Evolutionary conservation across 2,888 invertebrate species (phyloP).

Genomic region (Drosophila kuntzei): DNA sequence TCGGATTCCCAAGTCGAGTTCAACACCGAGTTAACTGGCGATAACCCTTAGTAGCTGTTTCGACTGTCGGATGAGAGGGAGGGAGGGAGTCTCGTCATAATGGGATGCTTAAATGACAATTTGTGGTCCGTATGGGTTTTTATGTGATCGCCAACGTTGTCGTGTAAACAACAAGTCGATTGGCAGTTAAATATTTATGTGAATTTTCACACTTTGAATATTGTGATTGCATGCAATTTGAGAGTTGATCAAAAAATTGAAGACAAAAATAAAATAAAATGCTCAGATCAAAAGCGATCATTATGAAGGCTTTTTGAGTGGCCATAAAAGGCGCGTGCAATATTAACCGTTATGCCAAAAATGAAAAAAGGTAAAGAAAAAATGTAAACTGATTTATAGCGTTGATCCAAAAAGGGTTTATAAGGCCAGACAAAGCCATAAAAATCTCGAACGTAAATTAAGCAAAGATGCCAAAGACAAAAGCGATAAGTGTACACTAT

Average conservation of each 20-base stretch:
- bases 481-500: slow-evolving; percentile 57
- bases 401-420: slow-evolving; percentile 60
- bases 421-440: slow-evolving; percentile 54
- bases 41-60: slow-evolving; percentile 15
- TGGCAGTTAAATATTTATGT: slow-evolving; percentile 74
- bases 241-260: slow-evolving; percentile 32
- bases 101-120: slow-evolving; percentile 72
- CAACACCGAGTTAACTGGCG: slow-evolving; percentile 12
- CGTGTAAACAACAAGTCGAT: slow-evolving; percentile 47
- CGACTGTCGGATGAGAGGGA: not conserved
- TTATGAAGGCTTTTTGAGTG: slow-evolving; percentile 33
- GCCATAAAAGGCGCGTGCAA: slow-evolving; percentile 66
- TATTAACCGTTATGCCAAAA: slow-evolving; percentile 52
- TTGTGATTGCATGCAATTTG: slow-evolving; percentile 59
- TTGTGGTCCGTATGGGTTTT: slow-evolving; percentile 65
- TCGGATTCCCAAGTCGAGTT: slow-evolving; percentile 30
- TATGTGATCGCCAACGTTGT: slow-evolving; percentile 10
- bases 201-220: slow-evolving; percentile 69
- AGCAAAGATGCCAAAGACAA: slow-evolving; percentile 75
- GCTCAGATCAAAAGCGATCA: slow-evolving; percentile 19
- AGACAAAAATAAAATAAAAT: slow-evolving; percentile 3
- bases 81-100: slow-evolving; percentile 28
- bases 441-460: slow-evolving; percentile 72
- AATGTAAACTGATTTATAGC: slow-evolving; percentile 69
- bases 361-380: slow-evolving; percentile 5